Evolutionary conservation across 1,140 invertebrate genomes (phyloP).

Genomic region (Holcopasites calliopsidis): DNA sequence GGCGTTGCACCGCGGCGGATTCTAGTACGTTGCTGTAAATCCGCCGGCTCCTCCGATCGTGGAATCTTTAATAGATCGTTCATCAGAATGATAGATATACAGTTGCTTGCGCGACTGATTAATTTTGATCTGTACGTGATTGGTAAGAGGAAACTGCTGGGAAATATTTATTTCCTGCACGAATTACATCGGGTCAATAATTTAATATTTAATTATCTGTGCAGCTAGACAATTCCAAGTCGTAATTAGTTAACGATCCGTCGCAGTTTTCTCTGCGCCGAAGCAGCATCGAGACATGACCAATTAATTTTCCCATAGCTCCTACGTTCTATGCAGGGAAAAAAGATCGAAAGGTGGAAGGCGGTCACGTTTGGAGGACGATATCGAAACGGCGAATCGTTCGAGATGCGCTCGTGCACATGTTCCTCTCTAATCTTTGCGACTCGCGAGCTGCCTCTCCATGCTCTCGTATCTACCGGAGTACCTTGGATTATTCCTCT

Average conservation of each 20-base stretch:
- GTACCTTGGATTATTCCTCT: constrained; percentile 39
- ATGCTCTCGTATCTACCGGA: not conserved
- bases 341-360: not conserved
- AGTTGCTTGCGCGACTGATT: not conserved
- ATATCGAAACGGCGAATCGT: constrained; percentile 61
- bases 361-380: constrained; percentile 57
- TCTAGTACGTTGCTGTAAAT: not conserved
- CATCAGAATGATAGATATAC: not conserved
- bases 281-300: not conserved
- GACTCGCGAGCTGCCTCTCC: constrained; percentile 41
- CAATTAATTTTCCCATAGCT: constrained; percentile 1
- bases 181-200: too few relatives aligned
- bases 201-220: too few relatives aligned
- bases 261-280: too few relatives aligned
- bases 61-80: constrained; percentile 16
- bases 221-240: too few relatives aligned
- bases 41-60: too few relatives aligned
- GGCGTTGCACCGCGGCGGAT: not conserved
- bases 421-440: constrained; percentile 58
- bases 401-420: constrained; percentile 59
- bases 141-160: too few relatives aligned
- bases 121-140: not conserved
- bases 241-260: too few relatives aligned
- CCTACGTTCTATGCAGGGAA: not conserved
- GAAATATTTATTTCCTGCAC: too few relatives aligned